phyloP scores from a whole-genome alignment of 2,113 vertebrate species.

The Crotalus viridis region DNA sequence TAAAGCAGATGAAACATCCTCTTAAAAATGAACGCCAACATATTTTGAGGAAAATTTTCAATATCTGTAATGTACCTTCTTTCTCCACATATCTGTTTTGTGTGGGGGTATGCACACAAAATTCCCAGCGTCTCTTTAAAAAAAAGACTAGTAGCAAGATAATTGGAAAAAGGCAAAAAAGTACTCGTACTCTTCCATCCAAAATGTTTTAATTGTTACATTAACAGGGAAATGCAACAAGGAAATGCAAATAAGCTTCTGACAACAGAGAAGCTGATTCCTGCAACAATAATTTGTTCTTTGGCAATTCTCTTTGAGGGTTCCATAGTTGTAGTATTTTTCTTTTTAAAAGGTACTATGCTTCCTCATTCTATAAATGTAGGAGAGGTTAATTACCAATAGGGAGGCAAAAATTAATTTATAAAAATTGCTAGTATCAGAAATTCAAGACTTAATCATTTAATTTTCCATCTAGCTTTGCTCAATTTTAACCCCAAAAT shows the following conservation, averaged over 20 bases:
- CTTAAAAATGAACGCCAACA: background rate
- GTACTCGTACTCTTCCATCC: too few relatives aligned
- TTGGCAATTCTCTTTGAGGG: background rate
- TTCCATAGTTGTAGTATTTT: background rate
- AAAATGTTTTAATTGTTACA: background rate
- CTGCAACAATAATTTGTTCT: background rate
- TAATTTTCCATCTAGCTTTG: background rate
- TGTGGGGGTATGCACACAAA: background rate
- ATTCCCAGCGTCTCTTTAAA: background rate
- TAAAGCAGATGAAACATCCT: background rate
- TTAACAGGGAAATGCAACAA: too few relatives aligned
- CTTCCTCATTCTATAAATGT: too few relatives aligned
- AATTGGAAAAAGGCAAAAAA: background rate
- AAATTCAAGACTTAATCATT: background rate
- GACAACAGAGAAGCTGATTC: background rate
- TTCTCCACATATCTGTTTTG: background rate
- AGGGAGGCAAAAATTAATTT: background rate
- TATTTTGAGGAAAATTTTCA: background rate
- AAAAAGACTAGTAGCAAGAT: background rate
- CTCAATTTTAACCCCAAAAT: background rate
- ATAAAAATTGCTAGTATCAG: background rate
- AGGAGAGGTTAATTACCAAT: background rate
- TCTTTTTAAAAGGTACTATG: background rate
- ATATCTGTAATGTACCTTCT: background rate
- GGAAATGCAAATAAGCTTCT: background rate